Evolutionary conservation across 2,797 vertebrate genomes (phyloP).

Genomic region (Enteromius mattozi): DNA sequence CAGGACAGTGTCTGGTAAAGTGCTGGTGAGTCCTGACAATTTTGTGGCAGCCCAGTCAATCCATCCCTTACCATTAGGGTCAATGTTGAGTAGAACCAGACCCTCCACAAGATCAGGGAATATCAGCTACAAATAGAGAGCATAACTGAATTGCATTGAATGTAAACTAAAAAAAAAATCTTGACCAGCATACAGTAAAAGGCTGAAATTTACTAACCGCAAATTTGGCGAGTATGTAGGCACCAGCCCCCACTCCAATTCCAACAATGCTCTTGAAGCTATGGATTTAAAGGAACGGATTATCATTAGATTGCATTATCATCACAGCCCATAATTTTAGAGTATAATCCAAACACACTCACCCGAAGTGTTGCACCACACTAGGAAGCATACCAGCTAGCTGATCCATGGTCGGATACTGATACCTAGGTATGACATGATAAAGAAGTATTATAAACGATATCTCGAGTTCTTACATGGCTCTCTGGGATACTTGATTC

Average conservation of each 20-base stretch:
- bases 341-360: conserved; percentile 48
- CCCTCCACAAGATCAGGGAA: conserved; percentile 95
- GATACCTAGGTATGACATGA: conserved; percentile 81
- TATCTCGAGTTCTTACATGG: not conserved
- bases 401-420: conserved; percentile 98
- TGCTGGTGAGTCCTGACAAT: conserved; percentile 93
- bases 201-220: conserved; percentile 82
- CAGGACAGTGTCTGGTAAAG: conserved; percentile 88
- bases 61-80: conserved; percentile 97
- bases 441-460: not conserved
- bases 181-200: not conserved
- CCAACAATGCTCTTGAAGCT: conserved; percentile 97
- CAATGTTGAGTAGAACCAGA: conserved; percentile 94
- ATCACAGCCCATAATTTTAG: not conserved
- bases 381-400: conserved; percentile 94
- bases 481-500: not conserved
- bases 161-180: not conserved
- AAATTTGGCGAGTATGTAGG: conserved; percentile 94
- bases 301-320: not conserved
- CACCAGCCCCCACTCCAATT: conserved; percentile 94
- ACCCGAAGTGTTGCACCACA: conserved; percentile 96
- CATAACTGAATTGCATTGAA: not conserved
- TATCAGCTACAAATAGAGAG: conserved; percentile 81
- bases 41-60: conserved; percentile 98
- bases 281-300: not conserved